Conservation (phyloP, 2,113 vertebrate genomes). For the Lota lota region DNA sequence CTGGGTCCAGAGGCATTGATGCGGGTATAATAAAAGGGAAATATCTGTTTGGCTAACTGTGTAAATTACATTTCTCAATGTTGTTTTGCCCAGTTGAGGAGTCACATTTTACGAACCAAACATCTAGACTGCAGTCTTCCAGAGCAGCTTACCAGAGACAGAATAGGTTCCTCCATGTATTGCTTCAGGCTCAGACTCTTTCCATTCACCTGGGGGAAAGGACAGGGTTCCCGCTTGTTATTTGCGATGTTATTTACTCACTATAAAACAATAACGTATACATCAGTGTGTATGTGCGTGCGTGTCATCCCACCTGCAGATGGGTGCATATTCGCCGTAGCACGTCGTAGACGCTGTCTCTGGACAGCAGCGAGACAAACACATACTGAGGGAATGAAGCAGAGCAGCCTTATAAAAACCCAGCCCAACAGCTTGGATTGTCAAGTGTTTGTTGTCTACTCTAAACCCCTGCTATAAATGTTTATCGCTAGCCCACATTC, state of each 20-base stretch:
- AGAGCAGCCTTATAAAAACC: neutral
- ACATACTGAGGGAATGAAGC: conserved; percentile 77
- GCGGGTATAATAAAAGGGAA: no score
- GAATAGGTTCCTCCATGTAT: conserved; percentile 78
- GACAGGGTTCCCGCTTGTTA: neutral
- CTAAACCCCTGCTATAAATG: no score
- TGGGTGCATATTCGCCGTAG: conserved; percentile 91
- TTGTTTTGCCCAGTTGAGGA: no score
- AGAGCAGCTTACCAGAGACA: conserved; percentile 81
- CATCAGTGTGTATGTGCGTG: neutral
- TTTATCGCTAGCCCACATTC: no score
- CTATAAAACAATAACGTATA: neutral
- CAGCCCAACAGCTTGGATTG: no score
- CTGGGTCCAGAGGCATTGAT: no score
- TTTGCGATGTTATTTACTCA: neutral
- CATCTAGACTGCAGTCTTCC: no score
- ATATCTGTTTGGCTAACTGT: no score
- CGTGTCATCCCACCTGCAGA: conserved; percentile 79
- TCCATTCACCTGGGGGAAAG: conserved; percentile 70
- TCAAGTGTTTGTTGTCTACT: no score
- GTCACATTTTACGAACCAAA: no score
- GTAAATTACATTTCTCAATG: no score
- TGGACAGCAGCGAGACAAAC: conserved; percentile 91
- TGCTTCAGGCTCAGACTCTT: conserved; percentile 91
- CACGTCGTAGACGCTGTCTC: conserved; percentile 89